Evolutionary conservation across 2,888 invertebrate species (phyloP).

Genomic region (Lithodes maja): DNA sequence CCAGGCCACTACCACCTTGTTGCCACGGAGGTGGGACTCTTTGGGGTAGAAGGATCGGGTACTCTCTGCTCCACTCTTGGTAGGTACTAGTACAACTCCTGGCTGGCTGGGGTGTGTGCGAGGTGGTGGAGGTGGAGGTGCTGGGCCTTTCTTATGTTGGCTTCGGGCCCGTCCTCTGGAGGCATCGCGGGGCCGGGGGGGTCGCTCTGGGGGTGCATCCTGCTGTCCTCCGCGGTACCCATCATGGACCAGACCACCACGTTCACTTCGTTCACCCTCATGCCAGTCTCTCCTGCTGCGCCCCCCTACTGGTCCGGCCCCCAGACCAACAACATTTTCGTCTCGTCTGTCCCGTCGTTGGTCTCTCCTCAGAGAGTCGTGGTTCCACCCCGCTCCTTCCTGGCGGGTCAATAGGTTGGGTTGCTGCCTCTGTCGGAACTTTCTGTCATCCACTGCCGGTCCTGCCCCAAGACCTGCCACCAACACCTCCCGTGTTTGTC

Average conservation of each 20-base stretch:
- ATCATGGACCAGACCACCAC: background rate
- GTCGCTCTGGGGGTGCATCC: conserved; percentile 5
- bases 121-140: conserved; percentile 63
- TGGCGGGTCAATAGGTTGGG: conserved; percentile 46
- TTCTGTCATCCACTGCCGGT: conserved; percentile 44
- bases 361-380: background rate
- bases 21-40: conserved; percentile 65
- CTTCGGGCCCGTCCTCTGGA: conserved; percentile 28
- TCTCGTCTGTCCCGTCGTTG: background rate
- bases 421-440: conserved; percentile 64
- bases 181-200: conserved; percentile 2
- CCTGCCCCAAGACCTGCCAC: conserved; percentile 11
- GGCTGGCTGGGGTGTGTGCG: conserved; percentile 63
- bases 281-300: conserved; percentile 31
- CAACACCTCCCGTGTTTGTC: conserved; percentile 38
- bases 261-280: background rate
- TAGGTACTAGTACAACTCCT: conserved; percentile 70
- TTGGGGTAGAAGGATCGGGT: conserved; percentile 69
- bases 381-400: background rate
- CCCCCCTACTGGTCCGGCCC: background rate
- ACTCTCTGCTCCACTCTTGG: conserved; percentile 71
- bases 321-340: background rate
- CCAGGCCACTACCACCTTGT: conserved; percentile 49
- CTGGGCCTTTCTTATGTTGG: conserved; percentile 61
- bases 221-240: conserved; percentile 6